phyloP scores from a whole-genome alignment of 2,113 vertebrate species.

The Speoplatyrhinus poulsoni region DNA sequence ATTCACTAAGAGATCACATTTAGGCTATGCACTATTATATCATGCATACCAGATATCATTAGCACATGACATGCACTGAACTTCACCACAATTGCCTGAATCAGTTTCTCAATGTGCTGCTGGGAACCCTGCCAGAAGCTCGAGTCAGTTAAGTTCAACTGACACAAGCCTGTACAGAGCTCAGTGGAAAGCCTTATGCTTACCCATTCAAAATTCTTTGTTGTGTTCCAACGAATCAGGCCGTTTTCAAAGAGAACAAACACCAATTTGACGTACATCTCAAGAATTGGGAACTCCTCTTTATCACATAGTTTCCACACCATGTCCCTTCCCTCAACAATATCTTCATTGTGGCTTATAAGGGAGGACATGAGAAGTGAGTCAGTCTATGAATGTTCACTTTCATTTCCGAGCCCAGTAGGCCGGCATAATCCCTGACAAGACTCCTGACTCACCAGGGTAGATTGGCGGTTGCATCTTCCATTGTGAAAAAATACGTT shows the following conservation, averaged over 20 bases:
- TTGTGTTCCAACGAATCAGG: constrained; percentile 62
- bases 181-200: constrained; percentile 63
- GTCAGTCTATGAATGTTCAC: constrained; percentile 80
- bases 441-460: constrained; percentile 78
- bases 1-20: constrained; percentile 25
- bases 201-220: constrained; percentile 63
- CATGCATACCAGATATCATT: constrained; percentile 37
- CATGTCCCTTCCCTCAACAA: constrained; percentile 78
- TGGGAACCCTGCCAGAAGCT: constrained; percentile 52
- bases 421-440: constrained; percentile 71
- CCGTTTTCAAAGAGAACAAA: constrained; percentile 65
- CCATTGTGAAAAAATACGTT: constrained; percentile 44
- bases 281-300: constrained; percentile 64
- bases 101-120: constrained; percentile 48
- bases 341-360: constrained; percentile 75
- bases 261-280: constrained; percentile 62
- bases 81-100: constrained; percentile 37
- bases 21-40: constrained; percentile 39
- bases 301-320: constrained; percentile 85
- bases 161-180: constrained; percentile 51
- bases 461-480: constrained; percentile 50
- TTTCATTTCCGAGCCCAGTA: constrained; percentile 78
- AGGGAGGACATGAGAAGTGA: constrained; percentile 52
- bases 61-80: constrained; percentile 41
- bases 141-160: constrained; percentile 63